phyloP scores from a whole-genome alignment of 1,140 invertebrate genomes.

The Saccostrea echinata region DNA sequence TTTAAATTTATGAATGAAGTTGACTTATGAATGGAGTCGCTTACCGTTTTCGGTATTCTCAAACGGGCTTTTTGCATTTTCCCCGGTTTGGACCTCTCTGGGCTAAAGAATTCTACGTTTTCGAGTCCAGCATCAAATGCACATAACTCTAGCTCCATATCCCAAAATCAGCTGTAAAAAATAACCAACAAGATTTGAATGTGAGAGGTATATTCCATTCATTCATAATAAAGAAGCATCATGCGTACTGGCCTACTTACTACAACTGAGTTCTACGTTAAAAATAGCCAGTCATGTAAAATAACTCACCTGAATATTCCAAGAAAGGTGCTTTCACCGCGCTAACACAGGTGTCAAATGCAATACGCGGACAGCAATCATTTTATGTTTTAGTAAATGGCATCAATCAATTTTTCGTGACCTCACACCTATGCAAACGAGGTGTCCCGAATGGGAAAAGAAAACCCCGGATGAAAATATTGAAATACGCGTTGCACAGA shows the following conservation, averaged over 20 bases:
- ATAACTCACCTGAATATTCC: background rate
- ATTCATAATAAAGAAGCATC: conserved; percentile 9
- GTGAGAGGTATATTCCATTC: background rate
- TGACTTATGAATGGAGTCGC: conserved; percentile 5
- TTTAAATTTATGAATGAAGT: conserved; percentile 38
- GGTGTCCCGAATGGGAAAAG: conserved; percentile 29
- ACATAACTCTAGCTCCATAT: conserved; percentile 20
- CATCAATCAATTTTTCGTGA: conserved; percentile 36
- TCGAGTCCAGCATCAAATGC: conserved; percentile 20
- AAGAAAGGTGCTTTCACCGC: conserved; percentile 25
- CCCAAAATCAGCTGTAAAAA: background rate
- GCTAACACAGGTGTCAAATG: conserved; percentile 30
- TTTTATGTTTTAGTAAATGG: conserved; percentile 38
- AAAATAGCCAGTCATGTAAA: background rate
- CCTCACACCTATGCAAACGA: conserved; percentile 35
- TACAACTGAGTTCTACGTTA: background rate
- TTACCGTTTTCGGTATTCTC: conserved; percentile 25
- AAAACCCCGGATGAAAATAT: conserved; percentile 26
- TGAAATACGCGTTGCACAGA: no score
- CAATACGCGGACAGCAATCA: conserved; percentile 15
- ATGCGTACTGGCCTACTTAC: conserved; percentile 10
- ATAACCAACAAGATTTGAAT: background rate
- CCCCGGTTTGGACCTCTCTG: background rate
- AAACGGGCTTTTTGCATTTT: conserved; percentile 10
- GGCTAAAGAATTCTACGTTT: conserved; percentile 29